Conservation (phyloP, 1,140 invertebrate genomes). For the Octopus sinensis region DNA sequence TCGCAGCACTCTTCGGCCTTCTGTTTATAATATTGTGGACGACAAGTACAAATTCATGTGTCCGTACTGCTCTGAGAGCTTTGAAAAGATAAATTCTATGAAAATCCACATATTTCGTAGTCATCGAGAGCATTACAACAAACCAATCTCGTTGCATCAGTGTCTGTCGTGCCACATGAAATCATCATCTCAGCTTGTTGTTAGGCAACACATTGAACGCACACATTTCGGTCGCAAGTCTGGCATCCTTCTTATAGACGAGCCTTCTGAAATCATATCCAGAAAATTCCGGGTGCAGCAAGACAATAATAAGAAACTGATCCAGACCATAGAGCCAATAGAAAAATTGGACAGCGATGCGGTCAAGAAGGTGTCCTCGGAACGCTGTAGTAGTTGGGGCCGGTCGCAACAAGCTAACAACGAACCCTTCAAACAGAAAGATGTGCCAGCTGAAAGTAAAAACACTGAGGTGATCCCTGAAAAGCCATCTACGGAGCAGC, state of each 20-base stretch:
- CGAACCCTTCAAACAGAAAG: background rate
- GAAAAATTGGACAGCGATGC: background rate
- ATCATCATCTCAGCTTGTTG: background rate
- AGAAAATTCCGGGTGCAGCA: background rate
- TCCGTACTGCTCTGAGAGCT: background rate
- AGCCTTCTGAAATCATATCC: background rate
- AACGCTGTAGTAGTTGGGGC: conserved; percentile 2
- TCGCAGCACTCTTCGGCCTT: background rate
- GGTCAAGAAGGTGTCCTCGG: background rate
- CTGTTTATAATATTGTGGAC: background rate
- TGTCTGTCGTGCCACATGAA: conserved; percentile 3
- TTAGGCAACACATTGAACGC: background rate
- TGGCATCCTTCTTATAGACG: background rate
- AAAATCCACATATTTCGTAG: background rate
- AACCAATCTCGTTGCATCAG: background rate
- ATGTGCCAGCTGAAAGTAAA: background rate
- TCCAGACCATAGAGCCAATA: background rate
- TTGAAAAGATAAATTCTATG: background rate
- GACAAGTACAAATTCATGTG: background rate
- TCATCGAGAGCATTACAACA: background rate
- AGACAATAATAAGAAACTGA: background rate
- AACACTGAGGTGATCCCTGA: background rate
- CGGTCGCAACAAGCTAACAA: background rate
- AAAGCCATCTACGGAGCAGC: background rate
- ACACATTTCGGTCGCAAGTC: conserved; percentile 3